phyloP scores from a whole-genome alignment of 2,797 vertebrate species.

The Hydrophis major region DNA sequence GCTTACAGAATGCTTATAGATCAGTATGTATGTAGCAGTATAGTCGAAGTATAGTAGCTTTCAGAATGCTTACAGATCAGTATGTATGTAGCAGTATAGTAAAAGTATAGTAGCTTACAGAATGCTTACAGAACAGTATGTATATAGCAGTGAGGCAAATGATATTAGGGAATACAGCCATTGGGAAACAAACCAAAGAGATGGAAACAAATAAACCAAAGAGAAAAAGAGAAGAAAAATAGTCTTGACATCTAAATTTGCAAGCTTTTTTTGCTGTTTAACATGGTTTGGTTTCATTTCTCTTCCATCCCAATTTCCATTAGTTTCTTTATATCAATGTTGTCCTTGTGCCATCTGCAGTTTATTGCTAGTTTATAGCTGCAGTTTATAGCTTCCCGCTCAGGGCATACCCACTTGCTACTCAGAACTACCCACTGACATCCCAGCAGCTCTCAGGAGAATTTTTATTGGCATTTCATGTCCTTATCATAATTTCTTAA shows the following conservation, averaged over 20 bases:
- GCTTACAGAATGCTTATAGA: too few relatives aligned
- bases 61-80: too few relatives aligned
- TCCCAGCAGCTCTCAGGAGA: not conserved
- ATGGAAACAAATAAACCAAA: too few relatives aligned
- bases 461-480: not conserved
- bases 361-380: not conserved
- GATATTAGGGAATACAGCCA: too few relatives aligned
- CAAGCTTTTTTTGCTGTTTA: not conserved
- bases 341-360: not conserved
- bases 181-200: not conserved
- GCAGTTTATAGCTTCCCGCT: not conserved
- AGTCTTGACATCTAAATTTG: too few relatives aligned
- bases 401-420: not conserved
- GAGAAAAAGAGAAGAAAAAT: not conserved
- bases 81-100: too few relatives aligned
- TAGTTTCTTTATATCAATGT: not conserved
- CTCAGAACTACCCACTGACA: not conserved
- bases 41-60: too few relatives aligned
- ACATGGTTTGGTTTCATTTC: not conserved
- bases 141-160: not conserved
- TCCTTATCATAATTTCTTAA: constrained; percentile 23
- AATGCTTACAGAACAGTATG: too few relatives aligned
- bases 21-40: too few relatives aligned
- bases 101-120: too few relatives aligned
- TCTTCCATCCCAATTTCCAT: not conserved